Percentiles rank a stretch among this genome's conserved stretches.
These are phyloP conservation scores for Drosophila tsacasi DNA, from an alignment of 1,140 invertebrate species.

Conservation along the genomic window DNA sequence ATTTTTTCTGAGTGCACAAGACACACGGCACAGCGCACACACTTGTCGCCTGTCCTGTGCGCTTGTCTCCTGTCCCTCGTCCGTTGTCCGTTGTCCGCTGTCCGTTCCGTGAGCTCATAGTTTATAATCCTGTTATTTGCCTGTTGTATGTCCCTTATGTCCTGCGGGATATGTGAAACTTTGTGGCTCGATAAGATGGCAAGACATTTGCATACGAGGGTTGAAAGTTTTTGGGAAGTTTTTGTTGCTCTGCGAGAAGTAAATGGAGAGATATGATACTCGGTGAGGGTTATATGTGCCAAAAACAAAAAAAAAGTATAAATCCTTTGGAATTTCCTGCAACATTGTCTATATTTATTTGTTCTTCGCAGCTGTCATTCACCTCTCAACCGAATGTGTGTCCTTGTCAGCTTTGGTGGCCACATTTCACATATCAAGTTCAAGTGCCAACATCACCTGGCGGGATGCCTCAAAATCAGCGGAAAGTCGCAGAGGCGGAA, in stretches of 20 bases:
- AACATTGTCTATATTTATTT: conserved; percentile 37
- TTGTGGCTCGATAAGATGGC: conserved; percentile 69
- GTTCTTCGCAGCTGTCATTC: conserved; percentile 21
- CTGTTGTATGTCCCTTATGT: conserved; percentile 56
- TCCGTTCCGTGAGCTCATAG: conserved; percentile 33
- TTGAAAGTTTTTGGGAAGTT: conserved; percentile 40
- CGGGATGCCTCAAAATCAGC: conserved; percentile 3
- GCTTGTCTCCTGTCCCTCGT: conserved; percentile 49
- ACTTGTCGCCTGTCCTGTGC: conserved; percentile 55
- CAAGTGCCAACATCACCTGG: conserved; percentile 52
- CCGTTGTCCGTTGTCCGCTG: conserved; percentile 9
- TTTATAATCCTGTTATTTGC: conserved; percentile 72
- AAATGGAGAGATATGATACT: conserved; percentile 50
- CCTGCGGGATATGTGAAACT: conserved; percentile 81
- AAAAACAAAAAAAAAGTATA: conserved; percentile 8
- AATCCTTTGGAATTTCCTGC: conserved; percentile 16
- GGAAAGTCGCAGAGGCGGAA: not conserved
- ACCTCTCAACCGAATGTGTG: conserved; percentile 33
- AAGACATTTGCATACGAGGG: conserved; percentile 70
- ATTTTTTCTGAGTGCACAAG: conserved; percentile 4
- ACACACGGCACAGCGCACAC: conserved; percentile 42
- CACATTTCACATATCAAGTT: conserved; percentile 43
- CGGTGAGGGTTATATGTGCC: not conserved
- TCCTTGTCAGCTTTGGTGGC: conserved; percentile 42
- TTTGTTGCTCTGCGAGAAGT: conserved; percentile 10